Conservation (phyloP, 2,888 invertebrate genomes). For the Drosophila paramelanica region DNA sequence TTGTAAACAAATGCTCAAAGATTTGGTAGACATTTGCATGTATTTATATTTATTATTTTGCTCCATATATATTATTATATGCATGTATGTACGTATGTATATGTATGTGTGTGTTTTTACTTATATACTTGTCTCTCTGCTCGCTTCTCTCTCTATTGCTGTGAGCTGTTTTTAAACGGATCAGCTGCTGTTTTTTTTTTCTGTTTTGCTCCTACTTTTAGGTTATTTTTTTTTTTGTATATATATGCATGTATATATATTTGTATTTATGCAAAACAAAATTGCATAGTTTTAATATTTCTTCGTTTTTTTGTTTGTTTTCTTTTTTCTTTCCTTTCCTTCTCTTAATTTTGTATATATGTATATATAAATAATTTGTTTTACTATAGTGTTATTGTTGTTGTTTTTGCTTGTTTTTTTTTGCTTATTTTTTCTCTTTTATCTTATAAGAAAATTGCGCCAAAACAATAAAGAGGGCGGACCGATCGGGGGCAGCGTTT, state of each 20-base stretch:
- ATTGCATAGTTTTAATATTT: constrained; percentile 38
- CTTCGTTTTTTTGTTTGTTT: constrained; percentile 10
- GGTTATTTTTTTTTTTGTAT: constrained; percentile 29
- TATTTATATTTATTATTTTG: constrained; percentile 12
- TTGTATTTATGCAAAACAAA: constrained; percentile 50
- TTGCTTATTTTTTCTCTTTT: constrained; percentile 40
- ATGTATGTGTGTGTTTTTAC: constrained; percentile 21
- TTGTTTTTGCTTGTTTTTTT: constrained; percentile 31
- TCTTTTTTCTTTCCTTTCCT: constrained; percentile 32
- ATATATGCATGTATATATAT: constrained; percentile 21
- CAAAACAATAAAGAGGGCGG: constrained; percentile 35
- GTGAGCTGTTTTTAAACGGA: constrained; percentile 17
- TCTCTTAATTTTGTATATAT: constrained; percentile 52
- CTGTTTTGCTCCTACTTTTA: constrained; percentile 21
- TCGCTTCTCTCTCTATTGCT: constrained; percentile 32
- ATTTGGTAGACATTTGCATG: constrained; percentile 27
- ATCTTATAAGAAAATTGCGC: constrained; percentile 62
- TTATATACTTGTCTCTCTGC: constrained; percentile 20
- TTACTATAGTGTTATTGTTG: constrained; percentile 70
- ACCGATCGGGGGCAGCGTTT: constrained; percentile 2
- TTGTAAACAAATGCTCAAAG: constrained; percentile 27
- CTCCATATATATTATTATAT: constrained; percentile 24
- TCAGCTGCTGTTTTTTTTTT: constrained; percentile 6
- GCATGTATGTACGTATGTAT: constrained; percentile 19
- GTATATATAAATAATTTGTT: constrained; percentile 66